A percentile compares a stretch with the other conserved stretches of the same genome.
Conservation (phyloP, 92 coral and sea anemone species). For the Epizoanthus ramosus region DNA sequence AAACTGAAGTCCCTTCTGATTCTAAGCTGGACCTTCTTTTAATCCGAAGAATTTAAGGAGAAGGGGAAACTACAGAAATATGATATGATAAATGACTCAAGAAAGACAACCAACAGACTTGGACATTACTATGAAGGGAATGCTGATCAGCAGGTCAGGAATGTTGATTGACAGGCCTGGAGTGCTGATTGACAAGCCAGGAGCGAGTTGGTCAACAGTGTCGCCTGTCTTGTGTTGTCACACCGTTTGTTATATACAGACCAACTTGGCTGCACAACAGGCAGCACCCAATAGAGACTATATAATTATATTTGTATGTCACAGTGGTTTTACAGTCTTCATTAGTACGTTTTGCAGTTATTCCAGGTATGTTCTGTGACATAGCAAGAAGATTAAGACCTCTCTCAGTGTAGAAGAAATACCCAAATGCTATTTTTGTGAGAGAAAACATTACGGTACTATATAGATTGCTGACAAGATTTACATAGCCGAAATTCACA, state of each 20-base stretch:
- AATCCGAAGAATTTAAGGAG: conserved; percentile 24
- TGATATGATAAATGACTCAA: conserved; percentile 20
- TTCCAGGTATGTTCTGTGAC: background rate
- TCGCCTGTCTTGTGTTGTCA: background rate
- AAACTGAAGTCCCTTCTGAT: conserved; percentile 37
- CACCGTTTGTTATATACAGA: conserved; percentile 1
- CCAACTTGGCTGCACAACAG: background rate
- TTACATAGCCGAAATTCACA: background rate
- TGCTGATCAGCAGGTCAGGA: background rate
- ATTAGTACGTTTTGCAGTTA: background rate
- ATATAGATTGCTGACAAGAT: background rate
- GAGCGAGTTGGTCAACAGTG: conserved; percentile 26
- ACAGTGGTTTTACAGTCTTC: conserved; percentile 49
- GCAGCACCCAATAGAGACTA: conserved; percentile 38
- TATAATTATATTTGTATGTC: conserved; percentile 85
- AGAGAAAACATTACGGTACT: background rate
- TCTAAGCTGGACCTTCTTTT: conserved; percentile 39
- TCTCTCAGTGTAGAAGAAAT: background rate
- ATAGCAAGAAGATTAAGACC: background rate
- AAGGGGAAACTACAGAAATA: conserved; percentile 21
- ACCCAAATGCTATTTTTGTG: conserved; percentile 41
- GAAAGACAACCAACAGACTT: conserved; percentile 14
- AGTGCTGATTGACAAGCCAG: conserved; percentile 17
- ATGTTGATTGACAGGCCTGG: conserved; percentile 16
- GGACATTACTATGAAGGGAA: conserved; percentile 24